Percentiles rank a stretch among this genome's conserved stretches.
Conservation (phyloP, 2,888 invertebrate species). For the Ellobium chinense region DNA sequence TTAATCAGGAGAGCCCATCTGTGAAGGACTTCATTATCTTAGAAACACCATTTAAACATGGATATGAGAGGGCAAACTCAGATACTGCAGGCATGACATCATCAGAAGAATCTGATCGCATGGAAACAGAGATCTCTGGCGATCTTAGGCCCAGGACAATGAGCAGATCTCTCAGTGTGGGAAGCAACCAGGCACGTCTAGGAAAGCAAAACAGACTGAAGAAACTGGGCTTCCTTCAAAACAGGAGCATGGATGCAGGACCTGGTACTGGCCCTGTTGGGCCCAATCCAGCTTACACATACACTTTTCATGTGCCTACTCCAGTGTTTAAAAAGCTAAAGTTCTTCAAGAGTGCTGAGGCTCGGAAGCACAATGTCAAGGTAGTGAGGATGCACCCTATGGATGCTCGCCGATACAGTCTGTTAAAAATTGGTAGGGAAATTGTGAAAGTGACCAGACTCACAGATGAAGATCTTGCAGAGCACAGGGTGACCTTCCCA, state of each 20-base stretch:
- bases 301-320: slow-evolving; percentile 70
- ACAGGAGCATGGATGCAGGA: not conserved
- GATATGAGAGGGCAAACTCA: not conserved
- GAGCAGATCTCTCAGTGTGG: not conserved
- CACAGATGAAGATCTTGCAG: slow-evolving; percentile 50
- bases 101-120: slow-evolving; percentile 31
- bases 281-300: slow-evolving; percentile 62
- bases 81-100: slow-evolving; percentile 22
- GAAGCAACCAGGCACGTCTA: slow-evolving; percentile 14
- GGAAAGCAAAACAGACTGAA: slow-evolving; percentile 31
- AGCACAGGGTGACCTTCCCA: slow-evolving; percentile 39
- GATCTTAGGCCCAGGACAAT: not conserved
- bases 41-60: slow-evolving; percentile 29
- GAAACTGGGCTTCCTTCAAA: not conserved
- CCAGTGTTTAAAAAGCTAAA: slow-evolving; percentile 67
- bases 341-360: slow-evolving; percentile 46
- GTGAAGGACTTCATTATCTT: slow-evolving; percentile 32
- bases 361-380: slow-evolving; percentile 48
- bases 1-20: slow-evolving; percentile 23
- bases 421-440: slow-evolving; percentile 72
- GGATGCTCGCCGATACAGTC: slow-evolving; percentile 72
- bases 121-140: not conserved
- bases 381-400: slow-evolving; percentile 73
- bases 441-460: slow-evolving; percentile 62
- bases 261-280: not conserved